Evolutionary conservation across 2,797 vertebrate genomes (phyloP).

Genomic region (Urosaurus nigricauda): DNA sequence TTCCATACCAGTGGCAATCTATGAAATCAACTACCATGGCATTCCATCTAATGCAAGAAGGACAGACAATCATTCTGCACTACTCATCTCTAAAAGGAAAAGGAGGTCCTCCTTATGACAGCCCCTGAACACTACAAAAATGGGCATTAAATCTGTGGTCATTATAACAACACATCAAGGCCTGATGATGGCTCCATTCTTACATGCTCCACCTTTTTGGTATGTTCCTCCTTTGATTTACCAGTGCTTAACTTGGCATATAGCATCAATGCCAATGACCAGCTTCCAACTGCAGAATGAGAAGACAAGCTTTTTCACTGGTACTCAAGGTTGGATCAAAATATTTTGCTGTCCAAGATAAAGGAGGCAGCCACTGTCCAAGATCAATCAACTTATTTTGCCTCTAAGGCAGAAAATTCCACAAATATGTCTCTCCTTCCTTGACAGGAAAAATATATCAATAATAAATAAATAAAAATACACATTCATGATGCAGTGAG

Average conservation of each 20-base stretch:
- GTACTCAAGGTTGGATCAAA: neutral
- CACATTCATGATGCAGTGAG: too few species aligned
- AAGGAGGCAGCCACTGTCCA: neutral
- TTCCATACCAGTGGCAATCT: neutral
- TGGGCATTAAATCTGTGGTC: neutral
- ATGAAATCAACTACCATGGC: neutral
- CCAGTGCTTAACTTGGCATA: neutral
- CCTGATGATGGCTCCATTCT: neutral
- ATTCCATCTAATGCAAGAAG: neutral
- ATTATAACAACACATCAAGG: neutral
- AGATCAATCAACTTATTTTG: neutral
- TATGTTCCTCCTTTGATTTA: neutral
- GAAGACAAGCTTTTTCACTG: neutral
- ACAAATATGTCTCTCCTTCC: neutral
- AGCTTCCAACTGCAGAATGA: neutral
- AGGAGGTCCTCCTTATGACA: neutral
- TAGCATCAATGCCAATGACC: neutral
- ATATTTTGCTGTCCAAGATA: neutral
- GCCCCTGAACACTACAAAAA: neutral
- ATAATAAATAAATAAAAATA: neutral
- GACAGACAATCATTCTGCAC: too few species aligned
- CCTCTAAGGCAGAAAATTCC: neutral
- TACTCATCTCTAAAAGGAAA: neutral
- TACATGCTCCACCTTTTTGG: too few species aligned
- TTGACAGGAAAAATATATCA: neutral